phyloP scores from a whole-genome alignment of 2,113 vertebrate genomes.

The Cottus gobio region DNA sequence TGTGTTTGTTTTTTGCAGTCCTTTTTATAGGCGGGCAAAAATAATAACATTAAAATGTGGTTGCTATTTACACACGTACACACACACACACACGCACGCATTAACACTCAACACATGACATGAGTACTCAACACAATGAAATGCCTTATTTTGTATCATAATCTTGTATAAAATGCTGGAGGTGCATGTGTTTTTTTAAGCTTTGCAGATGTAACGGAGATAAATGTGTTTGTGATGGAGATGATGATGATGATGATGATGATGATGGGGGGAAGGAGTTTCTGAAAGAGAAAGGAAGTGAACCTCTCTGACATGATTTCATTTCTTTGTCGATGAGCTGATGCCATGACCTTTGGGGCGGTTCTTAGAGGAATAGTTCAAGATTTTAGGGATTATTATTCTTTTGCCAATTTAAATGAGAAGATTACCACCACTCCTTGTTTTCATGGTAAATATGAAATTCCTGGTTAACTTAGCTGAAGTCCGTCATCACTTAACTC shows the following conservation, averaged over 20 bases:
- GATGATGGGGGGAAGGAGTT: background rate
- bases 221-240: constrained; percentile 60
- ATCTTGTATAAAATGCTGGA: constrained; percentile 99
- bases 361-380: constrained; percentile 22
- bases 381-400: background rate
- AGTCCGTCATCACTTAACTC: background rate
- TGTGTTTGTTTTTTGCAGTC: constrained; percentile 99
- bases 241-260: constrained; percentile 26
- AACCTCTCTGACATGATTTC: constrained; percentile 35
- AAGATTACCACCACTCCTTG: background rate
- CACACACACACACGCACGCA: constrained; percentile 72
- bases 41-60: constrained; percentile 91
- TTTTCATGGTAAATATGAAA: background rate
- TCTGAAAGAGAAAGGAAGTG: constrained; percentile 42
- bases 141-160: constrained; percentile 99
- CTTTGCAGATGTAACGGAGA: constrained; percentile 86
- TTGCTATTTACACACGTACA: constrained; percentile 88
- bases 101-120: constrained; percentile 70
- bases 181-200: constrained; percentile 97
- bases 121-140: constrained; percentile 86
- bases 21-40: constrained; percentile 97
- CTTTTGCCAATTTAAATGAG: background rate
- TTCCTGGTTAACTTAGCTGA: background rate
- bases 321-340: background rate
- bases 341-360: background rate